Percentiles rank a stretch among this genome's conserved stretches.
Evolutionary conservation across 2,113 vertebrate genomes (phyloP).

Genomic region (Acanthochromis polyacanthus): DNA sequence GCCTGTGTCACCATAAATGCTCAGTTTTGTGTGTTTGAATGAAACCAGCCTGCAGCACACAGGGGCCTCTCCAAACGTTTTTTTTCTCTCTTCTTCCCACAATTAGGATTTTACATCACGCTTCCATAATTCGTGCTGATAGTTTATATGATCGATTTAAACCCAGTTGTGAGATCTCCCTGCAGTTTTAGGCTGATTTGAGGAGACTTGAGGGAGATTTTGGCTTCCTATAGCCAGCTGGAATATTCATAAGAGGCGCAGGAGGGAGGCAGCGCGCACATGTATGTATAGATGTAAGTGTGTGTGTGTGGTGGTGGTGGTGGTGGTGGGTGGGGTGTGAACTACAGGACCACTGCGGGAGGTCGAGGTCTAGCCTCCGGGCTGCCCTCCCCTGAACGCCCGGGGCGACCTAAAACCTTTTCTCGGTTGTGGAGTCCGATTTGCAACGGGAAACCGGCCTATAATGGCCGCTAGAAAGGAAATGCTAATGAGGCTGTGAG

Average conservation of each 20-base stretch:
- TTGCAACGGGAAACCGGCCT: slow-evolving; percentile 82
- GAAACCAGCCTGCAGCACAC: neutral
- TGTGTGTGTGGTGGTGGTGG: slow-evolving; percentile 19
- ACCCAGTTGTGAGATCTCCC: slow-evolving; percentile 59
- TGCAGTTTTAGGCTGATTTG: slow-evolving; percentile 75
- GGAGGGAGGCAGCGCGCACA: neutral
- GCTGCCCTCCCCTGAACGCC: slow-evolving; percentile 75
- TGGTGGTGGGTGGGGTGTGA: slow-evolving; percentile 31
- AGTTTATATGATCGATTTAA: slow-evolving; percentile 67
- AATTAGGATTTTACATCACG: slow-evolving; percentile 52
- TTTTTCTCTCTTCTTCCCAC: neutral
- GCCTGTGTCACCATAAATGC: no score
- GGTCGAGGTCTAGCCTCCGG: slow-evolving; percentile 81
- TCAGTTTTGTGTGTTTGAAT: slow-evolving; percentile 7
- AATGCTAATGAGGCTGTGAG: slow-evolving; percentile 83
- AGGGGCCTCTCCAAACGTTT: slow-evolving; percentile 30
- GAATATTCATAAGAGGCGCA: slow-evolving; percentile 72
- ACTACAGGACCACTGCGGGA: slow-evolving; percentile 79
- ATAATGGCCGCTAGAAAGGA: slow-evolving; percentile 82
- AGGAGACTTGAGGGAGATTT: slow-evolving; percentile 63
- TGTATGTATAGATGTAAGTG: neutral
- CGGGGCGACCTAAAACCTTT: slow-evolving; percentile 76
- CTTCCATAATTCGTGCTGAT: slow-evolving; percentile 56
- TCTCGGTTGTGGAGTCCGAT: slow-evolving; percentile 80
- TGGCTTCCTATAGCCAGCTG: slow-evolving; percentile 56